A percentile compares a stretch with the other conserved stretches of the same genome.
phyloP scores from a whole-genome alignment of 2,113 vertebrate genomes.

The Mungos mungo region DNA sequence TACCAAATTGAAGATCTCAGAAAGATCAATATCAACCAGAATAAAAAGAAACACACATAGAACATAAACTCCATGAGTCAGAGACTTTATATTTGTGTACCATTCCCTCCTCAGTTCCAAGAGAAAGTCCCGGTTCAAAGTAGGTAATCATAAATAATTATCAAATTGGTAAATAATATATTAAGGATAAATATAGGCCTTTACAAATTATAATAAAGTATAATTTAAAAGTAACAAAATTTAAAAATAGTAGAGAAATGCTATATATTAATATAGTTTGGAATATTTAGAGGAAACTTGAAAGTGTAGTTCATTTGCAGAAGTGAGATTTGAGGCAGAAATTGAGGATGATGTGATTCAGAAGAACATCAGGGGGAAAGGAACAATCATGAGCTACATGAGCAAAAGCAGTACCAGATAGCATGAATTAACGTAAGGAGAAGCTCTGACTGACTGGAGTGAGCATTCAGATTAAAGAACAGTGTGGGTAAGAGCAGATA shows the following conservation, averaged over 20 bases:
- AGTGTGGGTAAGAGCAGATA: not conserved
- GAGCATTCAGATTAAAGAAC: not conserved
- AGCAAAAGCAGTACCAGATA: not conserved
- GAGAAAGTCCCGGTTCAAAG: not conserved
- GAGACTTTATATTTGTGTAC: no score
- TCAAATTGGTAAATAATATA: not conserved
- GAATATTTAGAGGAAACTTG: not conserved
- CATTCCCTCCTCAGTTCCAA: not conserved
- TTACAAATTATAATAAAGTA: not conserved
- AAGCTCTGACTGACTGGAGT: accelerated
- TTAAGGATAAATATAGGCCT: not conserved
- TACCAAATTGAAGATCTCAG: not conserved
- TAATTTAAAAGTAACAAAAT: not conserved
- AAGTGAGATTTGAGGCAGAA: conserved; percentile 8
- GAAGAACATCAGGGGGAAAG: not conserved
- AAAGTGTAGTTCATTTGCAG: not conserved
- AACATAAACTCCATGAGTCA: not conserved
- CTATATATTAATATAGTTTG: not conserved
- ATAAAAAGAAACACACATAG: not conserved
- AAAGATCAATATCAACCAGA: accelerated
- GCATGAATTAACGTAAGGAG: not conserved
- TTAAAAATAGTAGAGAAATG: not conserved
- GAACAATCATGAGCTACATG: not conserved
- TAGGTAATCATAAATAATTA: not conserved
- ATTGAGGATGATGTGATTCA: not conserved